A percentile compares a stretch with the other conserved stretches of the same genome.
phyloP scores from a whole-genome alignment of 2,113 vertebrate genomes.

The Upupa epops region DNA sequence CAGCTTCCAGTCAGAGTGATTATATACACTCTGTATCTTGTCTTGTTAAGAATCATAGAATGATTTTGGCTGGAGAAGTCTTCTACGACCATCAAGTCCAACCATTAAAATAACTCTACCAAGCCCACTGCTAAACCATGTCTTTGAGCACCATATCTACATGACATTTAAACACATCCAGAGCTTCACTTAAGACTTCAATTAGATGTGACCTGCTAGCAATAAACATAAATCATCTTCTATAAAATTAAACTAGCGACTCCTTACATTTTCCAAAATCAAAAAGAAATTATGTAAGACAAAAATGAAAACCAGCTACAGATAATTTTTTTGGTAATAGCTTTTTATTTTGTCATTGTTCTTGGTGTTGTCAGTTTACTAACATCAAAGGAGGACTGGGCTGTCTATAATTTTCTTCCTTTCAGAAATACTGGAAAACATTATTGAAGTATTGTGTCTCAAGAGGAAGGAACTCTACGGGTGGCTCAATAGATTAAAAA shows the following conservation, averaged over 20 bases:
- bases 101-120: too few relatives aligned
- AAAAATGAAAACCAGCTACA: not conserved
- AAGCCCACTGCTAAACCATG: too few relatives aligned
- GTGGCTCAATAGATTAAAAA: not conserved
- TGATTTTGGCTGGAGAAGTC: too few relatives aligned
- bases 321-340: not conserved
- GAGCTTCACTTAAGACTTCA: not conserved
- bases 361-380: not conserved
- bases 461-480: not conserved
- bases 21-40: not conserved
- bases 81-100: too few relatives aligned
- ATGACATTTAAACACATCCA: not conserved
- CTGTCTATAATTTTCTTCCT: not conserved
- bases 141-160: too few relatives aligned
- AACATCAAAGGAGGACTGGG: not conserved
- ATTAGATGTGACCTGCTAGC: not conserved
- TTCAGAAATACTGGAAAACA: not conserved
- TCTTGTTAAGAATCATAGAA: not conserved
- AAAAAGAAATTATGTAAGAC: not conserved
- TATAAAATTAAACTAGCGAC: not conserved
- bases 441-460: not conserved
- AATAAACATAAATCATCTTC: not conserved
- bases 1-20: not conserved
- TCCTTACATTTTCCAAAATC: not conserved
- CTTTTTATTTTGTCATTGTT: not conserved